Conservation (phyloP, 1,140 invertebrate genomes). For the Trichogramma pretiosum region DNA sequence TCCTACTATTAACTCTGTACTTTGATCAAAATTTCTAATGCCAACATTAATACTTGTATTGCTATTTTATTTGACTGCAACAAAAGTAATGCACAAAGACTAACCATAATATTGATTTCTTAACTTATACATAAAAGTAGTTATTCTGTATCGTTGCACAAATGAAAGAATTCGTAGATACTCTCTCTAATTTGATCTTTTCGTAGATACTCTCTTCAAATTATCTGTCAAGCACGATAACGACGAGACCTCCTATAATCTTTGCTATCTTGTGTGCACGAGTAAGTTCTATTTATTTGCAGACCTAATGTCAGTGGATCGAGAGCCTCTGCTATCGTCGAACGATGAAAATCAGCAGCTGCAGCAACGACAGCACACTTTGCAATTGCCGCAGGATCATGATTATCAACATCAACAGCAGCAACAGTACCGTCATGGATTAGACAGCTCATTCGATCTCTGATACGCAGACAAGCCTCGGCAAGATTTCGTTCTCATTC, state of each 20-base stretch:
- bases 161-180: constrained; percentile 9
- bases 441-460: constrained; percentile 36
- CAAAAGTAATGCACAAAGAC: too few relatives aligned
- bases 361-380: background rate
- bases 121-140: too few relatives aligned
- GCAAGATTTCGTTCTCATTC: too few relatives aligned
- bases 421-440: constrained; percentile 30
- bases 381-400: background rate
- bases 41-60: background rate
- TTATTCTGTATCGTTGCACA: too few relatives aligned
- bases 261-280: constrained; percentile 32
- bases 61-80: constrained; percentile 5
- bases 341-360: constrained; percentile 25
- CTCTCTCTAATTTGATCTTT: too few relatives aligned
- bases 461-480: constrained; percentile 26
- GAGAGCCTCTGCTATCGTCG: constrained; percentile 37
- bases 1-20: constrained; percentile 5
- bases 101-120: too few relatives aligned
- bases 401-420: background rate
- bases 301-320: constrained; percentile 39
- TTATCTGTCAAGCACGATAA: too few relatives aligned
- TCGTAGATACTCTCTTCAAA: too few relatives aligned
- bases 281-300: constrained; percentile 41
- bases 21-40: too few relatives aligned
- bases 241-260: too few relatives aligned